These are phyloP conservation scores for Fringilla coelebs DNA, from an alignment of 2,797 vertebrate genomes.

Conservation along the genomic window DNA sequence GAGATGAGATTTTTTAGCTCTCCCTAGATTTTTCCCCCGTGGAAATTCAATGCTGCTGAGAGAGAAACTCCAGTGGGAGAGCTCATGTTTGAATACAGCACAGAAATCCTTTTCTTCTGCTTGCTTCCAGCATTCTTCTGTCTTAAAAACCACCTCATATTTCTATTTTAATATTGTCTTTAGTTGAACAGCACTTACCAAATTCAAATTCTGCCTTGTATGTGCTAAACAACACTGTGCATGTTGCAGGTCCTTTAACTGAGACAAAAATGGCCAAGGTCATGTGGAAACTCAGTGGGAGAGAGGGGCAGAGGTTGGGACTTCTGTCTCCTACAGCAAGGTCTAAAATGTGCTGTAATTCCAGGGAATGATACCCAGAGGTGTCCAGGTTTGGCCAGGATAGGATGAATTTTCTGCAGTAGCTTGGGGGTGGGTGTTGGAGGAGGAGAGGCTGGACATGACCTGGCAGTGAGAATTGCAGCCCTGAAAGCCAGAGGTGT, in stretches of 20 bases:
- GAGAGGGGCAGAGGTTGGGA: background rate
- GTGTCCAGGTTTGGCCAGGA: background rate
- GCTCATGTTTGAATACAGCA: background rate
- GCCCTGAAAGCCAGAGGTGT: rapidly evolving
- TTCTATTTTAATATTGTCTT: background rate
- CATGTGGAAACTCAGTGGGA: background rate
- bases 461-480: background rate
- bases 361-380: background rate
- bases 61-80: background rate
- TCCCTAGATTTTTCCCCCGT: background rate
- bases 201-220: background rate
- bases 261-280: background rate
- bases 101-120: background rate
- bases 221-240: background rate
- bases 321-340: background rate
- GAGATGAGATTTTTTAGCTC: background rate
- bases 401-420: too few relatives aligned
- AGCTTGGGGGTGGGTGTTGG: background rate
- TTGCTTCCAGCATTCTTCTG: background rate
- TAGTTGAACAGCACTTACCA: background rate
- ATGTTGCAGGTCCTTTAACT: background rate
- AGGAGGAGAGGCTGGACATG: background rate
- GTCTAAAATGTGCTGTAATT: background rate
- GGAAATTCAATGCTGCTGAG: background rate
- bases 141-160: rapidly evolving